These are phyloP conservation scores for Abramis brama DNA, from an alignment of 2,113 vertebrate genomes.

Conservation along the genomic window DNA sequence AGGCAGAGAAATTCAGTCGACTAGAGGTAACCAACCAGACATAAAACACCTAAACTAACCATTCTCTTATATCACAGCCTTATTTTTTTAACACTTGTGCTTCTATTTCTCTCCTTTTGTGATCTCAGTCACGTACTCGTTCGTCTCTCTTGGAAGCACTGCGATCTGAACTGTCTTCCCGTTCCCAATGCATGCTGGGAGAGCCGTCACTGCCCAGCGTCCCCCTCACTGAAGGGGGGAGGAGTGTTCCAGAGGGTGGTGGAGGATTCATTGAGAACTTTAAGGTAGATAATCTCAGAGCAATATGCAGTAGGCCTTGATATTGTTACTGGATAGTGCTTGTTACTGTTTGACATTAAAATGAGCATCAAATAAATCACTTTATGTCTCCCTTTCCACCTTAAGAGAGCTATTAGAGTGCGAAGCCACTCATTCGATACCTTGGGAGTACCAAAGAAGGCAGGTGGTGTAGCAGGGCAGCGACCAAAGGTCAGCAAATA, in stretches of 20 bases:
- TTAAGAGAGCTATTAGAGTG: constrained; percentile 86
- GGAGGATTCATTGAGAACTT: constrained; percentile 92
- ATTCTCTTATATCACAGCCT: neutral
- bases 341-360: neutral
- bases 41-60: neutral
- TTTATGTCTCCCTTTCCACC: constrained; percentile 63
- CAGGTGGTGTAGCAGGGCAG: constrained; percentile 55
- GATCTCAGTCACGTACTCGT: constrained; percentile 82
- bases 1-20: constrained; percentile 85
- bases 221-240: constrained; percentile 64
- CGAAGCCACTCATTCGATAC: constrained; percentile 89
- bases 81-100: neutral
- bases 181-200: constrained; percentile 86
- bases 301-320: neutral
- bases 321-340: neutral
- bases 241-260: constrained; percentile 76
- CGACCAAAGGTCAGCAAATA: constrained; percentile 67
- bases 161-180: constrained; percentile 81
- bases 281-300: constrained; percentile 75
- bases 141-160: constrained; percentile 85
- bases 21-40: constrained; percentile 78
- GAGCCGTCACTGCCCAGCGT: constrained; percentile 63
- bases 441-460: constrained; percentile 76
- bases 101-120: neutral
- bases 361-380: constrained; percentile 48